phyloP scores from a whole-genome alignment of 2,113 vertebrate species.

The Callipepla californica region DNA sequence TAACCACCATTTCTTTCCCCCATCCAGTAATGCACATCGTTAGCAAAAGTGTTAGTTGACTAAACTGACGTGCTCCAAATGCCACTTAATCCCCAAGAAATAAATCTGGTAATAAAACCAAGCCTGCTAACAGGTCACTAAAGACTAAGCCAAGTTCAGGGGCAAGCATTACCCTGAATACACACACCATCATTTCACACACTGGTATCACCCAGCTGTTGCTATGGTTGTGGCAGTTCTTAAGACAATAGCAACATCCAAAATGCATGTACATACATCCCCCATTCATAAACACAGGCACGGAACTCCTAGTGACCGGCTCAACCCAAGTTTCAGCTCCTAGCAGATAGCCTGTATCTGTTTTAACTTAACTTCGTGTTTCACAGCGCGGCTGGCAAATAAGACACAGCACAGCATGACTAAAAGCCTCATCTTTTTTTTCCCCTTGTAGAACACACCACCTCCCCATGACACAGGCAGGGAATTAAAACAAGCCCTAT shows the following conservation, averaged over 20 bases:
- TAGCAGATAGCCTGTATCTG: neutral
- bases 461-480: fast-evolving
- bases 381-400: neutral
- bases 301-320: neutral
- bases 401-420: neutral
- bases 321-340: neutral
- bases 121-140: neutral
- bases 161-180: neutral
- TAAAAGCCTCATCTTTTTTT: neutral
- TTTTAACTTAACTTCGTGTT: conserved; percentile 8
- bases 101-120: conserved; percentile 15
- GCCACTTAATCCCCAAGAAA: conserved; percentile 19
- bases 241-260: neutral
- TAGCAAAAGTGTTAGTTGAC: conserved; percentile 19
- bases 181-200: neutral
- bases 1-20: neutral
- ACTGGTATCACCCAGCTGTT: neutral
- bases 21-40: neutral
- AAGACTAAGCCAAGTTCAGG: neutral
- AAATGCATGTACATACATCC: neutral
- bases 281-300: neutral
- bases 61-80: conserved; percentile 21
- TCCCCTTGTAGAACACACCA: neutral
- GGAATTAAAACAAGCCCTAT: neutral
- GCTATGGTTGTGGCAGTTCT: neutral